Evolutionary conservation across 2,113 vertebrate genomes (phyloP), one percentile per base, ranked within the genome.

Genomic region (Pavo muticus): DNA sequence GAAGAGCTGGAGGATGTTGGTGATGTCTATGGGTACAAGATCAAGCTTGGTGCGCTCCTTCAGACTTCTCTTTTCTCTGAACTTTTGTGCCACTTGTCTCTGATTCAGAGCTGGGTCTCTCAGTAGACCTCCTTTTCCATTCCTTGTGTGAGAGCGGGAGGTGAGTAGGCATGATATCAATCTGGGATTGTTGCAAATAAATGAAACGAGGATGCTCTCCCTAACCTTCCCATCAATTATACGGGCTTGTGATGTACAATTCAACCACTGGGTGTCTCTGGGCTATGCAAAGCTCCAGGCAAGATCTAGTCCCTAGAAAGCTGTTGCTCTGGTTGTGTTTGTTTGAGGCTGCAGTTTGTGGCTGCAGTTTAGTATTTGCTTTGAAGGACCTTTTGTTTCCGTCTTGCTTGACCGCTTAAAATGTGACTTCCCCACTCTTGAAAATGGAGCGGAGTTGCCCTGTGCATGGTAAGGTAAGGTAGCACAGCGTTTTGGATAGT

Each of bases 241-340:
- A 9, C 0, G 2, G 69, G 68, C 35, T 54, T 83, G 85, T 90
- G 79, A 59, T 88, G 73, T 78, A 45, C 2, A 1, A 18, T 77
- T 64, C 75, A 68, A 23, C 79, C 86, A 65, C 83, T 71, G 92
- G 83, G 76, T 88, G 86, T 88, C 90, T 90, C 94, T 81, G 79
- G 64, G 82, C 72, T 29, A 1, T 77, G 50, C 69, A 19, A 60
- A 52, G 56, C 85, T 88, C 60, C 47, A 24, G 61, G 50, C 56
- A 54, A 7, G 42, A 20, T 45, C 20, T 8, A n/a, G 20, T 79
- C 44, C 68, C 48, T 67, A 11, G 67, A 57, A 85, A 82, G 40
- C 40, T 71, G 44, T n/a, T 37, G 3, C 72, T 39, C 16, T 37
- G 42, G 25, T 27, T 42, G 1, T 6, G 18, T 42, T 87, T 61